Evolutionary conservation across 2,113 vertebrate species (phyloP).

Genomic region (Cryptomyrus ogoouensis): DNA sequence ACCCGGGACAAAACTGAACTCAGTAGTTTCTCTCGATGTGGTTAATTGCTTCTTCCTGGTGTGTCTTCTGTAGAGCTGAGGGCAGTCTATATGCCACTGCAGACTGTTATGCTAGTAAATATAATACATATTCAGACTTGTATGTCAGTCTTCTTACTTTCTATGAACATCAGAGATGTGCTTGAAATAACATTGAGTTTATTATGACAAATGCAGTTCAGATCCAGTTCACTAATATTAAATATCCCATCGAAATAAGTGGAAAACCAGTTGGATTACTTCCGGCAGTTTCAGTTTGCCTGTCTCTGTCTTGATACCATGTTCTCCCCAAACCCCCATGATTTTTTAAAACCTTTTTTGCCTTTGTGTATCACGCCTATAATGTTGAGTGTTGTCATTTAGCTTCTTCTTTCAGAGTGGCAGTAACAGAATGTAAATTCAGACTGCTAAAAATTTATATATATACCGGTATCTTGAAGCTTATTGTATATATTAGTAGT

Average conservation of each 20-base stretch:
- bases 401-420: slow-evolving; percentile 85
- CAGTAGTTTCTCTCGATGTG: slow-evolving; percentile 46
- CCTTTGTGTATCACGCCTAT: slow-evolving; percentile 79
- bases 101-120: slow-evolving; percentile 59
- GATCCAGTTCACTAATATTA: background rate
- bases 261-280: background rate
- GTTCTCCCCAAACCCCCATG: background rate
- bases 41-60: slow-evolving; percentile 32
- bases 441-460: slow-evolving; percentile 92
- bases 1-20: slow-evolving; percentile 11
- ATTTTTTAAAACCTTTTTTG: slow-evolving; percentile 35
- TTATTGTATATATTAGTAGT: slow-evolving; percentile 99
- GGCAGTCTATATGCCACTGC: slow-evolving; percentile 54
- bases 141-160: slow-evolving; percentile 21
- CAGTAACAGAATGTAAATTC: slow-evolving; percentile 87
- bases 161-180: background rate
- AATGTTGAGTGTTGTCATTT: slow-evolving; percentile 93
- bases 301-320: slow-evolving; percentile 26
- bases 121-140: slow-evolving; percentile 53
- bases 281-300: slow-evolving; percentile 10
- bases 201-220: background rate
- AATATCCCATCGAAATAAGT: background rate
- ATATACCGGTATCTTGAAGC: slow-evolving; percentile 98
- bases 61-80: slow-evolving; percentile 30
- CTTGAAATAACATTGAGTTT: background rate